These are phyloP conservation scores for Dermochelys coriacea DNA, from an alignment of 2,797 vertebrate species.

Conservation along the genomic window DNA sequence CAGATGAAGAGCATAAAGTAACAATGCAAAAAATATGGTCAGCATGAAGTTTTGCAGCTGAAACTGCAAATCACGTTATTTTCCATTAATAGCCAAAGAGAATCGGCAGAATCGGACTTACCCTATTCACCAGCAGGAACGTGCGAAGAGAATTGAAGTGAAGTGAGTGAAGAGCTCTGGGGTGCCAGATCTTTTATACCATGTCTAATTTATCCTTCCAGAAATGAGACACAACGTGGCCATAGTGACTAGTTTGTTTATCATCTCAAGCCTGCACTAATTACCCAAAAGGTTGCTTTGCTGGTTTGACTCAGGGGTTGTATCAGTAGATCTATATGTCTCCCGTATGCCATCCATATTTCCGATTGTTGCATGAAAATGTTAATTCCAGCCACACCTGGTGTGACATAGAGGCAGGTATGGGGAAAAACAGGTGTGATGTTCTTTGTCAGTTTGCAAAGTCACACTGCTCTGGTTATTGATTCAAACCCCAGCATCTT, in stretches of 20 bases:
- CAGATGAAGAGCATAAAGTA: background rate
- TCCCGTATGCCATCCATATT: too few relatives aligned
- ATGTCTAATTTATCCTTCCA: too few relatives aligned
- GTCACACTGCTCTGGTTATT: too few relatives aligned
- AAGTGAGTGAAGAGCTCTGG: accelerated
- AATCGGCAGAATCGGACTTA: background rate
- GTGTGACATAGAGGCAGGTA: accelerated
- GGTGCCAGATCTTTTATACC: too few relatives aligned
- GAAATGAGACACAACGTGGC: too few relatives aligned
- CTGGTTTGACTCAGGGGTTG: too few relatives aligned
- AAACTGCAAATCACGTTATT: background rate
- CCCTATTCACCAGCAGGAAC: background rate
- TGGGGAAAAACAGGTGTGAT: background rate
- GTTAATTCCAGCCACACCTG: slow-evolving; percentile 33
- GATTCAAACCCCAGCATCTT: too few relatives aligned
- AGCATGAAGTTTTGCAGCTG: background rate
- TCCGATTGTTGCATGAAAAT: background rate
- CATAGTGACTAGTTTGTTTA: too few relatives aligned
- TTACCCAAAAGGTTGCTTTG: too few relatives aligned
- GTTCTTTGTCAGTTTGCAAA: too few relatives aligned
- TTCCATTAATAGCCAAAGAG: background rate
- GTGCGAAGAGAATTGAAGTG: accelerated
- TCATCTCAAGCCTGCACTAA: too few relatives aligned
- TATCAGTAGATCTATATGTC: too few relatives aligned
- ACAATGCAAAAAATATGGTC: background rate